These are phyloP conservation scores for Idaea straminata DNA, from an alignment of 2,888 invertebrate genomes.

Conservation along the genomic window DNA sequence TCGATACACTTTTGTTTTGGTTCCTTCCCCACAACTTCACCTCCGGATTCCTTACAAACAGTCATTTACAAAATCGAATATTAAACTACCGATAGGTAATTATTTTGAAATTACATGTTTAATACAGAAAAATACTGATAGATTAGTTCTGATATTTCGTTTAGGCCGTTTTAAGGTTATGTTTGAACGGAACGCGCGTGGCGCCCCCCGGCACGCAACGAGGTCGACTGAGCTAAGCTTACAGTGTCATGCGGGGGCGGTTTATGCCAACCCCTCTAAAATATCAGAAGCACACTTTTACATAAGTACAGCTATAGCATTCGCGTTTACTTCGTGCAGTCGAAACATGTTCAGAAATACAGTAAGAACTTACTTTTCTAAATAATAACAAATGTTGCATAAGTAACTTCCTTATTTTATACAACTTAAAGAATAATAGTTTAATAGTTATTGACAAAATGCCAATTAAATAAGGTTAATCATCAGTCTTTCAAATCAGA, in stretches of 20 bases:
- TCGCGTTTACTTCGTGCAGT: neutral
- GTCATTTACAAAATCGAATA: constrained; percentile 12
- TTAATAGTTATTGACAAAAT: neutral
- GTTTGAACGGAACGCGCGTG: constrained; percentile 63
- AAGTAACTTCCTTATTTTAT: too few species aligned
- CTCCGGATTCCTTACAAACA: constrained; percentile 34
- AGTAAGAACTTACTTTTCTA: neutral
- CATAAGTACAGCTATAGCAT: neutral
- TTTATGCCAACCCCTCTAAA: constrained; percentile 18
- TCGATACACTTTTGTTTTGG: constrained; percentile 72
- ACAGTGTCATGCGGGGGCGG: constrained; percentile 52
- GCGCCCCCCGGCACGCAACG: constrained; percentile 60
- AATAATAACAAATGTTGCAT: too few species aligned
- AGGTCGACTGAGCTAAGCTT: constrained; percentile 59
- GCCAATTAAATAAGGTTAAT: neutral
- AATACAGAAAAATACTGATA: constrained; percentile 21
- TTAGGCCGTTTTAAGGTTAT: constrained; percentile 62
- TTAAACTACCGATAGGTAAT: constrained; percentile 14
- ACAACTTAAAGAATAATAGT: neutral
- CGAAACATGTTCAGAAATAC: neutral
- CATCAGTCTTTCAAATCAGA: neutral
- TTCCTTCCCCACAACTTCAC: constrained; percentile 41
- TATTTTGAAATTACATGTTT: constrained; percentile 10
- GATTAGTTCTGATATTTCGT: constrained; percentile 30
- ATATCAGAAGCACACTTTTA: neutral